phyloP scores from a whole-genome alignment of 2,113 vertebrate genomes.

The Cynopterus brachyotis region DNA sequence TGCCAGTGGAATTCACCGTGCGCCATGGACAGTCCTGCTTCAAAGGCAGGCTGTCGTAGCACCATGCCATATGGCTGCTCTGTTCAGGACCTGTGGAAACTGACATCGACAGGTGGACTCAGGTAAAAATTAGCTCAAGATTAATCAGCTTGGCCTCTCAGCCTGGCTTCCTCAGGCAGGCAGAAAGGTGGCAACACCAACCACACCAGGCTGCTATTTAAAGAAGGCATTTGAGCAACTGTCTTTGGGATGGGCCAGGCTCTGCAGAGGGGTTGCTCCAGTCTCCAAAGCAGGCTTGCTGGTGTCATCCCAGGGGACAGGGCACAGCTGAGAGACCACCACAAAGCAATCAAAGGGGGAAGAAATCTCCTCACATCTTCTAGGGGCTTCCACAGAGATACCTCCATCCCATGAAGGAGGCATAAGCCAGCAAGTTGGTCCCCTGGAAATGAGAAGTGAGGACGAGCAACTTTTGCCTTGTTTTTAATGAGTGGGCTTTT shows the following conservation, averaged over 20 bases:
- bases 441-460: not conserved
- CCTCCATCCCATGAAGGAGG: not conserved
- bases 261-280: not conserved
- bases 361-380: not conserved
- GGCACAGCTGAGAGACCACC: not conserved
- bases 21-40: not conserved
- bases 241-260: not conserved
- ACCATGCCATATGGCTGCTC: fast-evolving
- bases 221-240: constrained; percentile 47
- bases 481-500: not conserved
- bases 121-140: constrained; percentile 67
- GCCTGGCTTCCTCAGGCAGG: not conserved
- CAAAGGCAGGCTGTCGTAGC: not conserved
- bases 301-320: not conserved
- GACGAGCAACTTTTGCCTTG: not conserved
- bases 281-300: not conserved
- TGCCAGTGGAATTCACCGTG: not conserved
- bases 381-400: not conserved
- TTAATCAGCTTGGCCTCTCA: constrained; percentile 37
- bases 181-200: not conserved
- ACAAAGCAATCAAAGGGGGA: not conserved
- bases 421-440: not conserved
- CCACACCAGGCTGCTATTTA: constrained; percentile 43
- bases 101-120: constrained; percentile 40
- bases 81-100: not conserved